These are phyloP conservation scores for Tetramorium bicarinatum DNA, from an alignment of 2,888 invertebrate genomes.

Conservation along the genomic window DNA sequence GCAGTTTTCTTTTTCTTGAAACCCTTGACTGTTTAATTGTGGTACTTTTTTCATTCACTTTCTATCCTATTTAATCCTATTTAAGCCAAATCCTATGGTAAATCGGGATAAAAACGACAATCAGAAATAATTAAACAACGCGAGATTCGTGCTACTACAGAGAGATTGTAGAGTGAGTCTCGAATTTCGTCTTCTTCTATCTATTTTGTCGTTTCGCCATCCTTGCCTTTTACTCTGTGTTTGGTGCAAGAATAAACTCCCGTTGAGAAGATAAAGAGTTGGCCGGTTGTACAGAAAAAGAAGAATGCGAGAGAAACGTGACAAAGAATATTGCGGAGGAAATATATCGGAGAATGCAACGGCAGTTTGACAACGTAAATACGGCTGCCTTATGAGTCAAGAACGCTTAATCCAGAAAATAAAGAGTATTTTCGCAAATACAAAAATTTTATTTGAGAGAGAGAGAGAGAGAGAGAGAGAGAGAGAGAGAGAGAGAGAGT, in stretches of 20 bases:
- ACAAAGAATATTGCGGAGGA: constrained; percentile 21
- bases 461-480: not conserved
- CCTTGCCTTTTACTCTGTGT: constrained; percentile 40
- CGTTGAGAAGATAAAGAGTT: constrained; percentile 65
- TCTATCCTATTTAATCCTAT: not conserved
- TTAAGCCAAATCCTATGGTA: not conserved
- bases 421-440: not conserved
- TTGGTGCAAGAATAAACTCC: constrained; percentile 57
- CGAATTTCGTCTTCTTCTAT: constrained; percentile 71
- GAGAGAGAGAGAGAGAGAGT: not conserved
- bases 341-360: constrained; percentile 23
- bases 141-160: no score
- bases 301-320: not conserved
- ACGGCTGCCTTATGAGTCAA: constrained; percentile 8
- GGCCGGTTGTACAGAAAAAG: constrained; percentile 4
- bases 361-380: constrained; percentile 9
- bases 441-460: not conserved
- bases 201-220: constrained; percentile 42
- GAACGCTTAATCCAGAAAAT: not conserved
- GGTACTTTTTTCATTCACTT: not conserved
- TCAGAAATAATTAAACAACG: constrained; percentile 13
- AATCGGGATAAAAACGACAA: not conserved
- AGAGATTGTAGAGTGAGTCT: constrained; percentile 69
- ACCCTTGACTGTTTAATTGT: not conserved
- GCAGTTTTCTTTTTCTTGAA: not conserved